Base-by-base conservation (phyloP, 2,797 vertebrate genomes). In the Amazonetta brasiliensis region DNA sequence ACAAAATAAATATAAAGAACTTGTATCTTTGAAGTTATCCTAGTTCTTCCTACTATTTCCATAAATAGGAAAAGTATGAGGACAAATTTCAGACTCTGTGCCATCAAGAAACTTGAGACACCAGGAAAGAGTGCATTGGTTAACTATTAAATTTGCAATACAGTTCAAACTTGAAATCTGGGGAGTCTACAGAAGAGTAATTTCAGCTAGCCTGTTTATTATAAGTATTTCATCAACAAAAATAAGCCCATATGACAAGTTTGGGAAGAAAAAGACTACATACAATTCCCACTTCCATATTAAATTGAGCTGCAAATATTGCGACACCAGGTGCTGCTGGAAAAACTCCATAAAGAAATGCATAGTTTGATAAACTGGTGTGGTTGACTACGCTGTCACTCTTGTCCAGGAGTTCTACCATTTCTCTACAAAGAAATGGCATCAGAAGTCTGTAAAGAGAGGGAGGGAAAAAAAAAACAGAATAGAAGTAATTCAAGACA, bases 211-310 rank as follows among this genome's bases (percentile, higher is more conserved):
- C 10, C 25, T 44, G 28, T 4, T 81, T 58, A 91, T 19, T 75
- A 35, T 13, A 83, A 80, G 12, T 66, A 75, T 62, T 85, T 84
- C 2, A 80, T 31, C n/a, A 64, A 52, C 23, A 78, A 92, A 74
- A 7, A 66, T 58, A 75, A 78, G n/a, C 11, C 69, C 16, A 50
- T 69, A 85, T 16, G 68, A 66, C 1, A 55, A 39, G 30, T 75
- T 83, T 89, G 25, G 60, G 71, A 92, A 52, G 67, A 92, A 95
- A 52, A 39, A 63, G 79, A 26, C 55, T 75, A 99, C 99, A 87
- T 98, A 99, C 99, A 98, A 99, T 99, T 98, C 99, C 98, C 54
- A 99, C 98, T 98, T 99, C 99, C 98, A 99, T 98, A 87, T 99
- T 99, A 96, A 99, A 99, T 87, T 99, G 99, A 78, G 98, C 98